Evolutionary conservation across 2,113 vertebrate species (phyloP).

Genomic region (Dasyurus viverrinus): DNA sequence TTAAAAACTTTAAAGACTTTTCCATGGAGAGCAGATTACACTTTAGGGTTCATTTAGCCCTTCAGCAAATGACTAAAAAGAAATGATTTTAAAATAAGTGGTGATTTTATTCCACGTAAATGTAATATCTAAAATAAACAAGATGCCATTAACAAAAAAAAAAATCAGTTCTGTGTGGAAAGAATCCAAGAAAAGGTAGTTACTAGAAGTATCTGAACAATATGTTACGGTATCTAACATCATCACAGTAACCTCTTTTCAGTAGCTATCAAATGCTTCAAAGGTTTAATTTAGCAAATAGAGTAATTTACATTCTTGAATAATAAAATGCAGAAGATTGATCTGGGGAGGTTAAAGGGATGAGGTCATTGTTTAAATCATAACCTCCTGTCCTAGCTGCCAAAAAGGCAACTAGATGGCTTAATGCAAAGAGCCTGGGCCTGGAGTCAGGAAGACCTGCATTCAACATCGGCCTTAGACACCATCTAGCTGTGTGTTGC

Average conservation of each 20-base stretch:
- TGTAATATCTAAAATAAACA: conserved; percentile 12
- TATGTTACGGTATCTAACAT: conserved; percentile 36
- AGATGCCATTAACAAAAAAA: conserved; percentile 30
- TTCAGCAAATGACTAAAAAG: conserved; percentile 70
- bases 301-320: conserved; percentile 50
- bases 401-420: not conserved
- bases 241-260: conserved; percentile 40
- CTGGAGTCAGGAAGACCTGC: not conserved
- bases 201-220: conserved; percentile 31
- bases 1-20: conserved; percentile 74
- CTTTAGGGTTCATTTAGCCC: conserved; percentile 71
- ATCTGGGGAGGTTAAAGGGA: not conserved
- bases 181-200: conserved; percentile 28
- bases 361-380: not conserved
- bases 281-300: conserved; percentile 46
- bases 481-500: not conserved
- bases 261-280: conserved; percentile 53
- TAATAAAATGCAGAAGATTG: conserved; percentile 46
- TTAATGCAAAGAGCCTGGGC: not conserved
- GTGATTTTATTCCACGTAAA: not conserved
- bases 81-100: conserved; percentile 24
- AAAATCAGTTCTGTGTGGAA: conserved; percentile 49
- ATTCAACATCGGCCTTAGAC: not conserved
- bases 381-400: not conserved
- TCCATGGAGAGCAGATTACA: conserved; percentile 71